Evolutionary conservation across 2,888 invertebrate genomes (phyloP), one percentile per base, ranked within the genome.

Genomic region (Tubulanus polymorphus): DNA sequence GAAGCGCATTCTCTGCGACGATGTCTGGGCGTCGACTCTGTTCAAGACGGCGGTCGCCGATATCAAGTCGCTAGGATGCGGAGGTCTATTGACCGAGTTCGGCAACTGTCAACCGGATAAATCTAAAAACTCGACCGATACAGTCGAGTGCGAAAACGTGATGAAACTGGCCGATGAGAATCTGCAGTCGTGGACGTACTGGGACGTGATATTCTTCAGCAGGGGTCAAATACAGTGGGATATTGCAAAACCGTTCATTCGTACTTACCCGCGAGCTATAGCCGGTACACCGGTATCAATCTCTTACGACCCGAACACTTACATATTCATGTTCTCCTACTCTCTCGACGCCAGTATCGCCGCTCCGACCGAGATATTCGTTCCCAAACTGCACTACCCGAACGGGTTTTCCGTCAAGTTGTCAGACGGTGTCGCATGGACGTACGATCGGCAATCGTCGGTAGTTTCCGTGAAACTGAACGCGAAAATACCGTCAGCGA

Each of bases 111-210:
- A 54, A 8, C 64, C 67, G 1, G 62, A 66, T 45, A 63, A 60
- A n/a, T 32, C 57, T 25, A 45, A 53, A 2, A 45, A 50, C 26
- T 57, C 63, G 25, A 52, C 58, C 2, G 60, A 59, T 46, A 63
- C 64, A 10, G 47, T 61, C 3, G 69, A 70, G 48, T 70, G 70
- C 52, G 55, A 63, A 8, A 58, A 55, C 15, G 63, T 70, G 8
- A 48, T 71, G 59, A 28, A 56, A 27, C 49, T 45, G 32, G 62
- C 69, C 2, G 71, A 71, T 53, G 50, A 57, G n/a, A 35, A 58
- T 55, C 53, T 66, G 18, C 67, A 67, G 50, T 71, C 72, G 25
- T 71, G 72, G 70, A 67, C 67, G 1, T 71, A 69, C 58, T 71
- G 71, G 71, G 71, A 69, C 51, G 63, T 67, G 1, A 1, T 29